Percentiles rank a stretch among this genome's conserved stretches.
These are phyloP conservation scores for Leucozona laternaria DNA, from an alignment of 2,888 invertebrate genomes.

Conservation along the genomic window DNA sequence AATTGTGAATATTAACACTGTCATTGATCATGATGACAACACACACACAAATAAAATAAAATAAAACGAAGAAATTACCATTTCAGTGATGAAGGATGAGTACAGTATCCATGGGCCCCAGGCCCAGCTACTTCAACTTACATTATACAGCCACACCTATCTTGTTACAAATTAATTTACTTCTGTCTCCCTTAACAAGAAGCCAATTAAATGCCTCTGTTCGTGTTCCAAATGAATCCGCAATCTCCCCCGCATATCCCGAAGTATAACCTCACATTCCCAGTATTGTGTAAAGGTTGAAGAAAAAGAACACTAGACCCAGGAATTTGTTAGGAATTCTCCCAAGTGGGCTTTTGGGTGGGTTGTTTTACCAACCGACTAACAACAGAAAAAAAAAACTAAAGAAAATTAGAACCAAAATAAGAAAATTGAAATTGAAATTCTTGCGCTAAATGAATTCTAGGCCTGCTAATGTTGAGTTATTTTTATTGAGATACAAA, in stretches of 20 bases:
- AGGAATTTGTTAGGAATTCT: constrained; percentile 24
- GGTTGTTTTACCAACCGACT: constrained; percentile 16
- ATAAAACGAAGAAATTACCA: constrained; percentile 17
- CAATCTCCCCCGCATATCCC: neutral
- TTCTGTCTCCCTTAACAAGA: constrained; percentile 62
- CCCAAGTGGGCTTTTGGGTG: constrained; percentile 16
- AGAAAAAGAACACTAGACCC: constrained; percentile 10
- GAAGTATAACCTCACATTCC: neutral
- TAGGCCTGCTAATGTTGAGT: constrained; percentile 22
- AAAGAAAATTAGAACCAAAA: neutral
- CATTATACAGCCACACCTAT: constrained; percentile 54
- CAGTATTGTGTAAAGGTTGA: neutral
- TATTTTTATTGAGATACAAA: constrained; percentile 31
- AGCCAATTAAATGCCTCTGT: constrained; percentile 69
- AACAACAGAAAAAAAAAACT: neutral
- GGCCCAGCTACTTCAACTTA: constrained; percentile 6
- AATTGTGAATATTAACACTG: constrained; percentile 68
- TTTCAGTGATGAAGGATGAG: constrained; percentile 6
- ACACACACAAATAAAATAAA: constrained; percentile 18
- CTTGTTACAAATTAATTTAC: constrained; percentile 69
- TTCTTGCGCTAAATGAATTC: constrained; percentile 35
- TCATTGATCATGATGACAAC: constrained; percentile 41
- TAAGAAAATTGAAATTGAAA: constrained; percentile 40
- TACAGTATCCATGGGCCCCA: neutral
- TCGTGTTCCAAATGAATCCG: constrained; percentile 28